Evolutionary conservation across 2,113 vertebrate genomes (phyloP).

Genomic region (Colius striatus): DNA sequence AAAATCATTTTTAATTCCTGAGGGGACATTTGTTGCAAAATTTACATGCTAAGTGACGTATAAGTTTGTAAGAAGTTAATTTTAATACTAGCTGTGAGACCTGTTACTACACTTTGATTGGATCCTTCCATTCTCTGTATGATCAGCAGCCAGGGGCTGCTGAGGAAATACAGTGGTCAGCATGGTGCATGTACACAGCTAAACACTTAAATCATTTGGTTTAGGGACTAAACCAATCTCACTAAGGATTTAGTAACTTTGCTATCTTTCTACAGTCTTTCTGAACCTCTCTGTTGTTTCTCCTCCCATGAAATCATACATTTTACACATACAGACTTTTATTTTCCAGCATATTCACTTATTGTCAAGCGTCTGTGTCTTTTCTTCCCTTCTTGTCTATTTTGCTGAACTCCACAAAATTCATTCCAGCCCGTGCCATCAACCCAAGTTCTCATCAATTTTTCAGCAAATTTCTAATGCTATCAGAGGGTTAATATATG

Average conservation of each 20-base stretch:
- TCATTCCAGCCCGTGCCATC: conserved; percentile 5
- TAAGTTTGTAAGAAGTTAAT: not conserved
- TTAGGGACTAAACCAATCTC: not conserved
- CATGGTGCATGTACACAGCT: not conserved
- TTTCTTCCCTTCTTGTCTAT: not conserved
- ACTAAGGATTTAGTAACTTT: not conserved
- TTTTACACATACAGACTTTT: not conserved
- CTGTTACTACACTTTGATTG: not conserved
- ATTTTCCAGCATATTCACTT: not conserved
- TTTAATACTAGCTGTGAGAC: not conserved
- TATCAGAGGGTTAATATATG: conserved; percentile 64
- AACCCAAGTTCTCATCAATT: conserved; percentile 64
- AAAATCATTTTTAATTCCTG: not conserved
- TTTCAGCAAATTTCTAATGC: conserved; percentile 63
- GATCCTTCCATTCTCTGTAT: not conserved
- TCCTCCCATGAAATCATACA: not conserved
- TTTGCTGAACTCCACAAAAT: conserved; percentile 49
- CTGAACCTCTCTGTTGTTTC: not conserved
- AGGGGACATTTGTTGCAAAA: not conserved
- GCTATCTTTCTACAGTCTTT: not conserved
- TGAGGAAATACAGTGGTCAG: not conserved
- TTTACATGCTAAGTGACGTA: not conserved
- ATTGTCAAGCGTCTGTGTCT: not conserved
- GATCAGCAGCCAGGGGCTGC: not conserved
- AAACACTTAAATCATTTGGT: not conserved